A percentile compares a stretch with the other conserved stretches of the same genome.
Evolutionary conservation across 2,888 invertebrate species (phyloP).

Genomic region (Rhamphomyia laevipes): DNA sequence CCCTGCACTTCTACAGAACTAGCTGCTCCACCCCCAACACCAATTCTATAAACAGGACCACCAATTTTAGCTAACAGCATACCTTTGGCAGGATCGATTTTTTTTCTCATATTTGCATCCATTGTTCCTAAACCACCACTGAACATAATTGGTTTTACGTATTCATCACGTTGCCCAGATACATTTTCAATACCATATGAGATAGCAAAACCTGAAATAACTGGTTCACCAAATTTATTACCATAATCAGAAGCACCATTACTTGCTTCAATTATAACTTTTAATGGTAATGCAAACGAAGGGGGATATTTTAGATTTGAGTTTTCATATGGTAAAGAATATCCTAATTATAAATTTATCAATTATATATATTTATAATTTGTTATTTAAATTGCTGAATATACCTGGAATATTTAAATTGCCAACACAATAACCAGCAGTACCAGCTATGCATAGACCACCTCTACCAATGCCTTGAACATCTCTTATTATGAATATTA

Average conservation of each 20-base stretch:
- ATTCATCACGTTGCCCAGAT: conserved; percentile 66
- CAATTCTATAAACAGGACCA: conserved; percentile 94
- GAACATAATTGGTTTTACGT: conserved; percentile 98
- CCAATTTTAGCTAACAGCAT: conserved; percentile 92
- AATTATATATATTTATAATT: not conserved
- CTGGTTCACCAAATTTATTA: conserved; percentile 97
- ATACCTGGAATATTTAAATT: conserved; percentile 79
- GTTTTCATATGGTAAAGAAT: conserved; percentile 80
- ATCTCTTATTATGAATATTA: conserved; percentile 46
- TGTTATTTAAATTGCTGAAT: not conserved
- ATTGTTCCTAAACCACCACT: conserved; percentile 91
- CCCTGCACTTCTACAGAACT: conserved; percentile 93
- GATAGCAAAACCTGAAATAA: conserved; percentile 81
- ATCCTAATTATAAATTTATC: conserved; percentile 29
- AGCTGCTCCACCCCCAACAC: conserved; percentile 97
- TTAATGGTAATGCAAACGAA: conserved; percentile 81
- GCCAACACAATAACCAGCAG: conserved; percentile 94
- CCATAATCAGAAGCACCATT: conserved; percentile 98
- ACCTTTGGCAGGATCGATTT: conserved; percentile 62
- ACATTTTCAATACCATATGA: conserved; percentile 71
- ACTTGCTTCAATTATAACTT: conserved; percentile 88
- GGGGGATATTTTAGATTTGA: conserved; percentile 59
- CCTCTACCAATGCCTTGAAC: conserved; percentile 92
- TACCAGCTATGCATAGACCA: conserved; percentile 87
- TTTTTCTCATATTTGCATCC: conserved; percentile 69